These are phyloP conservation scores for Lophotis ruficrista DNA, from an alignment of 2,113 vertebrate species.

Conservation along the genomic window DNA sequence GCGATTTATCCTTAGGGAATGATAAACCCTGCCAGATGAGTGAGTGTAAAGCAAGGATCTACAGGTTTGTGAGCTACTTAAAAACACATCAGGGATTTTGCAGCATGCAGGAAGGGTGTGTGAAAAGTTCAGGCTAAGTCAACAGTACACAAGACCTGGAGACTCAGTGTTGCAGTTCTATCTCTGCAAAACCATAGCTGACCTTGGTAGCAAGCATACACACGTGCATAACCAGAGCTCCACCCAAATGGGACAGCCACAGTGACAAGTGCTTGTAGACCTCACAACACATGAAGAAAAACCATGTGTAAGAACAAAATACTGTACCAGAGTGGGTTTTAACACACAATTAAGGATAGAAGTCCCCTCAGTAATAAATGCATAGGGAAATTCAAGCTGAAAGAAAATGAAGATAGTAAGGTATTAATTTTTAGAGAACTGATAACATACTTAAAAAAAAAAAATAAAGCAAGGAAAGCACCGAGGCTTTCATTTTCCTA, in stretches of 20 bases:
- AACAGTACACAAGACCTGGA: neutral
- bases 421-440: neutral
- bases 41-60: neutral
- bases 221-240: neutral
- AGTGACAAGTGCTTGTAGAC: neutral
- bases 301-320: neutral
- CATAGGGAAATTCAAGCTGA: neutral
- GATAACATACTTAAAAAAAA: neutral
- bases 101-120: neutral
- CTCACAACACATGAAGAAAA: neutral
- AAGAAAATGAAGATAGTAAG: neutral
- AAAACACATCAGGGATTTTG: neutral
- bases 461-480: neutral
- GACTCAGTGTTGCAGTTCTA: neutral
- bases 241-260: neutral
- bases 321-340: neutral
- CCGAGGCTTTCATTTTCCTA: neutral
- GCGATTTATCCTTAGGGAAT: neutral
- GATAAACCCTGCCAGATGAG: neutral
- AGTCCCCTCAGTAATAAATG: neutral
- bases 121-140: neutral
- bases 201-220: neutral
- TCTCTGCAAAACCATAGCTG: neutral
- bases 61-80: neutral
- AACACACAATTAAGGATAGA: neutral